Conservation (phyloP, 1,140 invertebrate species). For the Brachystomella parvula region DNA sequence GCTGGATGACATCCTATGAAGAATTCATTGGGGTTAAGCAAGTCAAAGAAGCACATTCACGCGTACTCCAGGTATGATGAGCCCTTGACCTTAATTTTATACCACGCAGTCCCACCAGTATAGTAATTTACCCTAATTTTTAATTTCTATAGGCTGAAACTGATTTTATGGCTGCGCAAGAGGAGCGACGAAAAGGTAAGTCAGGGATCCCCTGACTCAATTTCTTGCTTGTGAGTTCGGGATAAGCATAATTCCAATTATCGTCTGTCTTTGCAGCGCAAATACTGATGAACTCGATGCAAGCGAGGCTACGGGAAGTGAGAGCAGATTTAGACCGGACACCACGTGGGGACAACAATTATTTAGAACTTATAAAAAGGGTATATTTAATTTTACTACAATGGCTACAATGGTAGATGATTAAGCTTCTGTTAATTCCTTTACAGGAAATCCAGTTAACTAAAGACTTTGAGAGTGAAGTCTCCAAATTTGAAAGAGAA, state of each 20-base stretch:
- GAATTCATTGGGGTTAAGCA: conserved; percentile 46
- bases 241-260: no score
- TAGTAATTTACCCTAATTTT: no score
- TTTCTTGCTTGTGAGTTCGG: no score
- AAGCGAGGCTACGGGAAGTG: conserved; percentile 55
- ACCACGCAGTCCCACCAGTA: no score
- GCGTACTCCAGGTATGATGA: conserved; percentile 44
- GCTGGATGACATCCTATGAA: conserved; percentile 44
- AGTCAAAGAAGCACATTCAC: conserved; percentile 45
- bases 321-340: conserved; percentile 60
- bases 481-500: conserved; percentile 32
- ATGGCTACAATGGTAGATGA: no score
- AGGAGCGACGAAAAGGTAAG: conserved; percentile 45
- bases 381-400: conserved; percentile 35
- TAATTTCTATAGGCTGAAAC: conserved; percentile 50
- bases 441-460: conserved; percentile 36
- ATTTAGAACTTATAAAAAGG: conserved; percentile 51
- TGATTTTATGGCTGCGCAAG: conserved; percentile 54
- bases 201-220: no score
- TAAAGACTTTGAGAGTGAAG: conserved; percentile 33
- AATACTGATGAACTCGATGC: conserved; percentile 49
- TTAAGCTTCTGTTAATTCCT: not conserved
- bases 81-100: no score
- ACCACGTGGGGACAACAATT: conserved; percentile 58
- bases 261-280: no score